Conservation (phyloP, 2,113 vertebrate genomes). For the Porphyrio hochstetteri region DNA sequence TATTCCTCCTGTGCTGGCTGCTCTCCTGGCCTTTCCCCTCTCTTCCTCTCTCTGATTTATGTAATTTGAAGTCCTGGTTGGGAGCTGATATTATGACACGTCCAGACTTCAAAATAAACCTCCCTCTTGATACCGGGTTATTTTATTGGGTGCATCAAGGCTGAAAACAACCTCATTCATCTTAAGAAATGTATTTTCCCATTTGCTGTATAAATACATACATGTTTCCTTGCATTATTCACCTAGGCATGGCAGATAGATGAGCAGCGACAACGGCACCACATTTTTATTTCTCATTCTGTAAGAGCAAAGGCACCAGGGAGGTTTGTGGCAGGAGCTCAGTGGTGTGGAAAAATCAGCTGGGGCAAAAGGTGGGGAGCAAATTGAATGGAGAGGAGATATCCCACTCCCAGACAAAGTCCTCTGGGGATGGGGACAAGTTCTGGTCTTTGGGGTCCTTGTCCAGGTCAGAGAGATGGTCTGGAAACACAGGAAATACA, state of each 20-base stretch:
- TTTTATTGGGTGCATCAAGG: slow-evolving; percentile 70
- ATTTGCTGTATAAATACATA: slow-evolving; percentile 74
- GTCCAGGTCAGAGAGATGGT: not conserved
- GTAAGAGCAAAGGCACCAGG: slow-evolving; percentile 45
- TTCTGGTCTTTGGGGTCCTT: not conserved
- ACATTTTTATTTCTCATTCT: slow-evolving; percentile 60
- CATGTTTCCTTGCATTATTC: slow-evolving; percentile 70
- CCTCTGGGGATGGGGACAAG: not conserved
- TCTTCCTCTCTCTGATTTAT: slow-evolving; percentile 61
- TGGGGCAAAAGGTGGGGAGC: slow-evolving; percentile 2
- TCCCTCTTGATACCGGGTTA: slow-evolving; percentile 72
- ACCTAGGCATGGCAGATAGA: slow-evolving; percentile 58
- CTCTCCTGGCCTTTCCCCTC: slow-evolving; percentile 57
- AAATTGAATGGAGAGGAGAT: not conserved
- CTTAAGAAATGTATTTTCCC: slow-evolving; percentile 74
- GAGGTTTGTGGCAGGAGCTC: slow-evolving; percentile 33
- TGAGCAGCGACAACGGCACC: slow-evolving; percentile 49
- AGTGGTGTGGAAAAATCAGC: not conserved
- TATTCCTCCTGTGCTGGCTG: not conserved
- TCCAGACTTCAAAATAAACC: slow-evolving; percentile 75
- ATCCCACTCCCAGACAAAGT: not conserved
- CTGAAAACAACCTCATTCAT: slow-evolving; percentile 73
- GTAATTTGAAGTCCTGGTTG: slow-evolving; percentile 59
- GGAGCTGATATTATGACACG: slow-evolving; percentile 66
- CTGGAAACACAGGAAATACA: not conserved